Evolutionary conservation across 2,113 vertebrate species (phyloP).

Genomic region (Elephas maximus): DNA sequence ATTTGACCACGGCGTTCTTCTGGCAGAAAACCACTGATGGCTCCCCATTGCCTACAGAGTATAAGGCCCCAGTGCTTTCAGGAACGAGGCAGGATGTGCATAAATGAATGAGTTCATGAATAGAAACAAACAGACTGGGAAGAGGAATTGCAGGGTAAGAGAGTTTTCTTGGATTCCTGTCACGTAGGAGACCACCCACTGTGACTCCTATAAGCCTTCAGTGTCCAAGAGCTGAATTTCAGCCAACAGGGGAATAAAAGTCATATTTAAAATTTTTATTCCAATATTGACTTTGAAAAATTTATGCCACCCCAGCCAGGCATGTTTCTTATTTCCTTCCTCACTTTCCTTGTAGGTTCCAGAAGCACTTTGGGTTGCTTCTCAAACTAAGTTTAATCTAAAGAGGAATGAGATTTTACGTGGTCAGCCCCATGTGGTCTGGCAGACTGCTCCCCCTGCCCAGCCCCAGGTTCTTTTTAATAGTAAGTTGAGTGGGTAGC

Average conservation of each 20-base stretch:
- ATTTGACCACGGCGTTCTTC: background rate
- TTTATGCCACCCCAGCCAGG: background rate
- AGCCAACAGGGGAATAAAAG: background rate
- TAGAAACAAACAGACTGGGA: background rate
- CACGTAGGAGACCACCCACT: background rate
- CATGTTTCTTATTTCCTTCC: slow-evolving; percentile 3
- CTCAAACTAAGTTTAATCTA: background rate
- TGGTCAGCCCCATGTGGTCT: background rate
- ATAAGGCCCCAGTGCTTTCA: background rate
- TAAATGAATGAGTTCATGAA: background rate
- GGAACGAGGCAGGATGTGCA: background rate
- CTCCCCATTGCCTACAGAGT: background rate
- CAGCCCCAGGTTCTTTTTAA: background rate
- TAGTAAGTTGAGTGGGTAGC: background rate
- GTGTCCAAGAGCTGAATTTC: background rate
- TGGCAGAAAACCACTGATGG: background rate
- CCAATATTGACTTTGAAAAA: background rate
- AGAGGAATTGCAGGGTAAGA: background rate
- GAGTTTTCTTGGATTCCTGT: background rate
- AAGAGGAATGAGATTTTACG: background rate
- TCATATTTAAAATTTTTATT: slow-evolving; percentile 25
- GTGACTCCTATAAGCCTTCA: background rate
- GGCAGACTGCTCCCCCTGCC: background rate
- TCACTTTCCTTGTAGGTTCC: background rate
- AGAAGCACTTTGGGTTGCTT: background rate